These are phyloP conservation scores for Lasioglossum leucozonium DNA, from an alignment of 2,888 invertebrate species.

Conservation along the genomic window DNA sequence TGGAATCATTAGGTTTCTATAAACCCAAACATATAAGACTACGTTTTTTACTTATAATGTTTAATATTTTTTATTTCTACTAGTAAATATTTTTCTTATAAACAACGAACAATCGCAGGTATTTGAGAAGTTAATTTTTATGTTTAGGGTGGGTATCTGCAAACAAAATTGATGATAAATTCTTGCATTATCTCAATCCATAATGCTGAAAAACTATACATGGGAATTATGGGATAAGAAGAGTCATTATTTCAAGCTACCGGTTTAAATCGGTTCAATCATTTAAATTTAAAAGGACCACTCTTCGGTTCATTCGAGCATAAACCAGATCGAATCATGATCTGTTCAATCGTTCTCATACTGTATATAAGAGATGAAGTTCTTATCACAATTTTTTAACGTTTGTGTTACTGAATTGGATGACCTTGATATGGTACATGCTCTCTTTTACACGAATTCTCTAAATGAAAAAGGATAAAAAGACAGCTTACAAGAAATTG, in stretches of 20 bases:
- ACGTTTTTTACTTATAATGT: too few species aligned
- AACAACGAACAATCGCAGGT: neutral
- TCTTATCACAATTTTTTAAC: neutral
- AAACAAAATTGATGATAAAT: neutral
- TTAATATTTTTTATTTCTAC: neutral
- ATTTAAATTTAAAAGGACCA: neutral
- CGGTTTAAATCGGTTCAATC: neutral
- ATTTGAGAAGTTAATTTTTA: neutral
- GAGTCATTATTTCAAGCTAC: neutral
- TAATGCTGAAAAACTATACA: neutral
- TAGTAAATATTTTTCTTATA: neutral
- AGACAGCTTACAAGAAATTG: neutral
- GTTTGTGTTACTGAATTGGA: neutral
- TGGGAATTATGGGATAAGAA: neutral
- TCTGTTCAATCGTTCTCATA: neutral
- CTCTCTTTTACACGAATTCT: neutral
- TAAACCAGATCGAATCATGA: neutral
- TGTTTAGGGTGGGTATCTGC: neutral
- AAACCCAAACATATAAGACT: neutral
- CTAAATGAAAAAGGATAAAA: neutral
- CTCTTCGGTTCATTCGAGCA: neutral
- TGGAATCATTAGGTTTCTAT: neutral
- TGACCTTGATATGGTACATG: neutral
- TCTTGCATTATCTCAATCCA: neutral
- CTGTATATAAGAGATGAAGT: too few species aligned